Conservation (phyloP, 2,888 invertebrate genomes). For the Cataglyphis rosenhaueri region DNA sequence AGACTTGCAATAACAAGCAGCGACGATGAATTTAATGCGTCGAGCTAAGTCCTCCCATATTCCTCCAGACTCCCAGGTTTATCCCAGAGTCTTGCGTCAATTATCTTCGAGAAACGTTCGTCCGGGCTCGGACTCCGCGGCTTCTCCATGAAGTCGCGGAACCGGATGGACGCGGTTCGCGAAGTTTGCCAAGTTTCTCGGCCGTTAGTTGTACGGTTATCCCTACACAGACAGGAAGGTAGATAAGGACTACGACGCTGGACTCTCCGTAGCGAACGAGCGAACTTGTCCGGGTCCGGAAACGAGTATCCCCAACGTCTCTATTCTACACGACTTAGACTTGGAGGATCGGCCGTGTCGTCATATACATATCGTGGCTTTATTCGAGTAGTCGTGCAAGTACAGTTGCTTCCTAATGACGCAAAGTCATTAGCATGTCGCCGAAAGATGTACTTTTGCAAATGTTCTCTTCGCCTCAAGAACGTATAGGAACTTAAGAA, state of each 20-base stretch:
- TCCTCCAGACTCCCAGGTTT: not conserved
- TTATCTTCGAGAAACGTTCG: constrained; percentile 33
- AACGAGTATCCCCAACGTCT: constrained; percentile 63
- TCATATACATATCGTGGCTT: constrained; percentile 29
- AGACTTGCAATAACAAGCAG: constrained; percentile 11
- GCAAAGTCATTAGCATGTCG: constrained; percentile 18
- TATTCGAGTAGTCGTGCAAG: constrained; percentile 7
- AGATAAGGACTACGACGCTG: constrained; percentile 68
- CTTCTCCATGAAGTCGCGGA: constrained; percentile 34
- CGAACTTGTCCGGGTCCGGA: constrained; percentile 61
- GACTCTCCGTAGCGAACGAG: constrained; percentile 62
- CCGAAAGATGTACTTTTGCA: constrained; percentile 1
- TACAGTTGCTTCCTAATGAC: constrained; percentile 36
- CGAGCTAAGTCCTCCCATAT: not conserved
- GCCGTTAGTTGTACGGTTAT: constrained; percentile 71
- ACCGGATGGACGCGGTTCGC: constrained; percentile 62
- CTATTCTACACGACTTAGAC: constrained; percentile 25
- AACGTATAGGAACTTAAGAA: not conserved
- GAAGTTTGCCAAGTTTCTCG: constrained; percentile 69
- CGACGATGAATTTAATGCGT: constrained; percentile 20
- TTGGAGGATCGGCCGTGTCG: constrained; percentile 4
- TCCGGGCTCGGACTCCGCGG: constrained; percentile 5
- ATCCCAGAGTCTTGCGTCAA: constrained; percentile 38
- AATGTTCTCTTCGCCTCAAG: not conserved
- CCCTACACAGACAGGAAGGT: constrained; percentile 44